Percentiles rank a stretch among this genome's conserved stretches.
Conservation (phyloP, 2,888 invertebrate species). For the Ornithoptera alexandrae region DNA sequence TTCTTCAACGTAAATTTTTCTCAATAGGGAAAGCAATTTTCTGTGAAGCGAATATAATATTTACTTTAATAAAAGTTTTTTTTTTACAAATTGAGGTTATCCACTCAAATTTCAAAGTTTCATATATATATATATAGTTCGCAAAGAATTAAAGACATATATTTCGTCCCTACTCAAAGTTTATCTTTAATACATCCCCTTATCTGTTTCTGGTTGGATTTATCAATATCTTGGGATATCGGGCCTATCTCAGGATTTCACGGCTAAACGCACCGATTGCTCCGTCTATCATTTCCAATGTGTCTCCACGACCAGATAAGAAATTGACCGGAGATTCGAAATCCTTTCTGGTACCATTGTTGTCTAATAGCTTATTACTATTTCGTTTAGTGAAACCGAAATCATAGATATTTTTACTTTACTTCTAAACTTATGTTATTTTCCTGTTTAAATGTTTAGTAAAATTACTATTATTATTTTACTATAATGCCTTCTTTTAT, state of each 20-base stretch:
- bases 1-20: too few species aligned
- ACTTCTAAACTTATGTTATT: neutral
- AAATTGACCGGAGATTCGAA: slow-evolving; percentile 65
- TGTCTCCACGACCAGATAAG: slow-evolving; percentile 66
- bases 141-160: neutral
- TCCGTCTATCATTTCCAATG: slow-evolving; percentile 61
- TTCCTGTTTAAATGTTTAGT: too few species aligned
- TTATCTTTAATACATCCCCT: slow-evolving; percentile 59
- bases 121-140: neutral
- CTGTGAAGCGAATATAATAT: too few species aligned
- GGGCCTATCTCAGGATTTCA: slow-evolving; percentile 73
- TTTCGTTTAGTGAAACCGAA: slow-evolving; percentile 26
- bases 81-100: neutral
- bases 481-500: too few species aligned
- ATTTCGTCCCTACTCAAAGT: slow-evolving; percentile 25
- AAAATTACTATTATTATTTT: too few species aligned
- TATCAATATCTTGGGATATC: slow-evolving; percentile 72
- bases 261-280: slow-evolving; percentile 73
- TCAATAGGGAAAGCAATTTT: too few species aligned
- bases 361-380: slow-evolving; percentile 31
- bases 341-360: slow-evolving; percentile 45
- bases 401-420: neutral
- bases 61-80: too few species aligned
- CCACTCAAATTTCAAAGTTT: neutral
- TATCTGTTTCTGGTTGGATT: slow-evolving; percentile 57